phyloP scores from a whole-genome alignment of 2,797 vertebrate species.

The Miichthys miiuy region DNA sequence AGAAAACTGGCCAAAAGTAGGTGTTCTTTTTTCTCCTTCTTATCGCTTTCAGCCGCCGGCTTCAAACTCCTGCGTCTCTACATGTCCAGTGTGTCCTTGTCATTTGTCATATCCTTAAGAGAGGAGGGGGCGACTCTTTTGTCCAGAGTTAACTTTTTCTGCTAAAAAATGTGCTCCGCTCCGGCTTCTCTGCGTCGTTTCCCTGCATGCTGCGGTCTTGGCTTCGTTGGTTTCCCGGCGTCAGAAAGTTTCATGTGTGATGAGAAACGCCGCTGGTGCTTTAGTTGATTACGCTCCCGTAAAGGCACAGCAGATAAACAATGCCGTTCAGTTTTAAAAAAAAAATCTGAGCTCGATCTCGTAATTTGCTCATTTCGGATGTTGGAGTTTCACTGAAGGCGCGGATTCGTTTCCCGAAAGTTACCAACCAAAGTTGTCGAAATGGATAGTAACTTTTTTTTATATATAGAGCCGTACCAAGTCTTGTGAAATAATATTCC shows the following conservation, averaged over 20 bases:
- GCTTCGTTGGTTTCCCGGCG: slow-evolving; percentile 70
- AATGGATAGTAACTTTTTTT: slow-evolving; percentile 92
- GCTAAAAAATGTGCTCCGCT: slow-evolving; percentile 52
- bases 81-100: slow-evolving; percentile 83
- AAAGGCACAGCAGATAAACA: slow-evolving; percentile 50
- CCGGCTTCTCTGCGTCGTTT: slow-evolving; percentile 61
- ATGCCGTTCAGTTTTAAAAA: neutral
- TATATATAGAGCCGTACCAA: slow-evolving; percentile 85
- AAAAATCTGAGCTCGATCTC: slow-evolving; percentile 39
- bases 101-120: slow-evolving; percentile 83
- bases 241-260: slow-evolving; percentile 83
- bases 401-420: slow-evolving; percentile 84
- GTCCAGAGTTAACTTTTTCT: slow-evolving; percentile 76
- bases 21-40: slow-evolving; percentile 82
- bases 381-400: slow-evolving; percentile 48
- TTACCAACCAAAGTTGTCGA: slow-evolving; percentile 90
- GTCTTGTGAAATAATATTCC: slow-evolving; percentile 94
- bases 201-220: slow-evolving; percentile 65
- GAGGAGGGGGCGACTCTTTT: slow-evolving; percentile 79
- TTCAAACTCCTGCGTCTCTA: slow-evolving; percentile 70
- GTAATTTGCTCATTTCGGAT: slow-evolving; percentile 52
- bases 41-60: slow-evolving; percentile 80
- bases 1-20: slow-evolving; percentile 99
- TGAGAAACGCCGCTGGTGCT: slow-evolving; percentile 79
- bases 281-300: slow-evolving; percentile 57